A percentile compares a stretch with the other conserved stretches of the same genome.
These are phyloP conservation scores for Cantharis flavilabris DNA, from an alignment of 2,888 invertebrate species.

Conservation along the genomic window DNA sequence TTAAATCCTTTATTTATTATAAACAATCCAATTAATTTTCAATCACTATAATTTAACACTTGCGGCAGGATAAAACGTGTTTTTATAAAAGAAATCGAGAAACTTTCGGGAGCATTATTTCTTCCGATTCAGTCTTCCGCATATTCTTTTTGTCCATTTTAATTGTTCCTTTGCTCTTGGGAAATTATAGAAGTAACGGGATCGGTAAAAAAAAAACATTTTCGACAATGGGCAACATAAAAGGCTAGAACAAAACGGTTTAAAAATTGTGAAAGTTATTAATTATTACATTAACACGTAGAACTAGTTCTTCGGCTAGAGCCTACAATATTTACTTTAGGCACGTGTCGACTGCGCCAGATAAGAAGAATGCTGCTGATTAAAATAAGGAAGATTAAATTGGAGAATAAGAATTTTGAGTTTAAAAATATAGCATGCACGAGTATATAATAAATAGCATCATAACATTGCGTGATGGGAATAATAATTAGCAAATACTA, in stretches of 20 bases:
- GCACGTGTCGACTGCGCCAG: background rate
- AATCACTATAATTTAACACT: background rate
- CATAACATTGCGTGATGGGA: no score
- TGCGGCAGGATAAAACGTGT: background rate
- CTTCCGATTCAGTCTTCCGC: background rate
- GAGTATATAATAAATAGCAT: no score
- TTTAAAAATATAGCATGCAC: no score
- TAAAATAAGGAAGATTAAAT: no score
- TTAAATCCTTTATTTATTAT: background rate
- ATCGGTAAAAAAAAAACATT: background rate
- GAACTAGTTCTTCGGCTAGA: background rate
- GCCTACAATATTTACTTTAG: background rate
- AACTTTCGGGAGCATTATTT: background rate
- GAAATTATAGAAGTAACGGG: background rate
- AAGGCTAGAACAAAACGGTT: background rate
- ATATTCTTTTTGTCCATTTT: background rate
- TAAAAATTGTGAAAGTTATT: background rate
- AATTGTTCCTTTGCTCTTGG: background rate
- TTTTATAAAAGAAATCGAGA: background rate
- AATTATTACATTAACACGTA: background rate
- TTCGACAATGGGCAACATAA: background rate
- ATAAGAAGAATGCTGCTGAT: background rate
- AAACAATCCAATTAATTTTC: background rate
- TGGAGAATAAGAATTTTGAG: no score
- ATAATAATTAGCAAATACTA: no score